Conservation (phyloP, 2,797 vertebrate species). For the Tolypeutes matacus region DNA sequence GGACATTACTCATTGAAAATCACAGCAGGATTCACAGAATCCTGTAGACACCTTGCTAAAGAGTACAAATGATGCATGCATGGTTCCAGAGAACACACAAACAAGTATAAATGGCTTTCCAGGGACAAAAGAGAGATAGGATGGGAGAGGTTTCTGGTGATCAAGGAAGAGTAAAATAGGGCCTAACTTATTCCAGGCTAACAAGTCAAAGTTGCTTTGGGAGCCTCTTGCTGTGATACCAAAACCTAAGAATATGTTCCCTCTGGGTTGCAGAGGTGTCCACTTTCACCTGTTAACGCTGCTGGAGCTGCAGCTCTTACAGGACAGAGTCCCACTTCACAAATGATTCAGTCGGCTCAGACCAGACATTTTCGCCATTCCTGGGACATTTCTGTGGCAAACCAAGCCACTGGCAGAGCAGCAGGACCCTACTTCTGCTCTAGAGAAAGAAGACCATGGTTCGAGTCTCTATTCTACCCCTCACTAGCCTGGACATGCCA, state of each 20-base stretch:
- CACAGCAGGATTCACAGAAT: constrained; percentile 42
- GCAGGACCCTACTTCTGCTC: not conserved
- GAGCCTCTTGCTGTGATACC: not conserved
- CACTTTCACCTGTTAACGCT: not conserved
- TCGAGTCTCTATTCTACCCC: not conserved
- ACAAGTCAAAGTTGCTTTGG: not conserved
- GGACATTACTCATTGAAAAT: constrained; percentile 16
- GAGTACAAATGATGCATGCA: not conserved
- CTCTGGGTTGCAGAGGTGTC: not conserved
- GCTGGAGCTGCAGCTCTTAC: too few species aligned
- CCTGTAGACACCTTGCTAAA: not conserved
- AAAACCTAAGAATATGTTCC: not conserved
- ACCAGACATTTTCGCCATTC: not conserved
- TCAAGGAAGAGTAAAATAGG: not conserved
- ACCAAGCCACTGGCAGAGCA: not conserved
- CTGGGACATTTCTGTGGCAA: not conserved
- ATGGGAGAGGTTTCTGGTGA: not conserved
- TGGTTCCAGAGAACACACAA: not conserved
- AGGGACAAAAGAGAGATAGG: not conserved
- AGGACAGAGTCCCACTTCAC: not conserved
- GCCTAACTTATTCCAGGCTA: not conserved
- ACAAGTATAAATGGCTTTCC: not conserved
- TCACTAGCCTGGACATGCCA: not conserved
- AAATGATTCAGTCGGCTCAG: not conserved
- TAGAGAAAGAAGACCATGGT: not conserved